Percentiles rank a stretch among this genome's conserved stretches.
phyloP scores from a whole-genome alignment of 2,888 invertebrate species.

The Acleris emargana region DNA sequence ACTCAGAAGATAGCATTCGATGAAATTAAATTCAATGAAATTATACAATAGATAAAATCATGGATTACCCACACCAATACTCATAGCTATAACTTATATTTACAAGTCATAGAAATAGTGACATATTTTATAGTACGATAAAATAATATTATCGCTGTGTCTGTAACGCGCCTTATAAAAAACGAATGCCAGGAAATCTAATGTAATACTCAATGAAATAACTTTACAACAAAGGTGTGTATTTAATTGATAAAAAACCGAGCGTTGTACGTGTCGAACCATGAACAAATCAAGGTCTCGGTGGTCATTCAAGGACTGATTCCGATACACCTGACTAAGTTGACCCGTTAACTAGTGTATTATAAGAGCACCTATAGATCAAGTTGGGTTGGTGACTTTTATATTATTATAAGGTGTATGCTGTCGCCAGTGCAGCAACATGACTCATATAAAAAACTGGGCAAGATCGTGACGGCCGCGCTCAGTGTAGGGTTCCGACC shows the following conservation, averaged over 20 bases:
- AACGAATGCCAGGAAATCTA: not conserved
- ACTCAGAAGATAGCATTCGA: too few relatives aligned
- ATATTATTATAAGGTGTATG: not conserved
- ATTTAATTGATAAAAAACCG: constrained; percentile 2
- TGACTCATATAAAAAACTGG: constrained; percentile 10
- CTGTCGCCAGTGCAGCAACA: constrained; percentile 15
- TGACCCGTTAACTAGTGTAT: not conserved
- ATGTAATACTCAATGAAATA: constrained; percentile 2
- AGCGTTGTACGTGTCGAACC: constrained; percentile 21
- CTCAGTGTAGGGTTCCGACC: too few relatives aligned
- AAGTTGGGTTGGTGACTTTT: not conserved
- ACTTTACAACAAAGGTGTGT: not conserved
- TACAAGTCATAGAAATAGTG: too few relatives aligned
- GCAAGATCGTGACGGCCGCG: too few relatives aligned
- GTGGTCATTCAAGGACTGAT: constrained; percentile 22
- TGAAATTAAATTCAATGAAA: too few relatives aligned
- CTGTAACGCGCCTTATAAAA: too few relatives aligned
- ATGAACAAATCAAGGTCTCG: constrained; percentile 31
- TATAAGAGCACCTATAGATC: not conserved
- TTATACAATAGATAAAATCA: too few relatives aligned
- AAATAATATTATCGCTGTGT: too few relatives aligned
- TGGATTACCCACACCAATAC: too few relatives aligned
- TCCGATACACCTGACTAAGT: not conserved
- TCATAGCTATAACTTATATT: too few relatives aligned
- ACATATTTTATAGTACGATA: too few relatives aligned